Percentiles rank a stretch among this genome's conserved stretches.
Evolutionary conservation across 2,888 invertebrate species (phyloP).

Genomic region (Meloe dianella): DNA sequence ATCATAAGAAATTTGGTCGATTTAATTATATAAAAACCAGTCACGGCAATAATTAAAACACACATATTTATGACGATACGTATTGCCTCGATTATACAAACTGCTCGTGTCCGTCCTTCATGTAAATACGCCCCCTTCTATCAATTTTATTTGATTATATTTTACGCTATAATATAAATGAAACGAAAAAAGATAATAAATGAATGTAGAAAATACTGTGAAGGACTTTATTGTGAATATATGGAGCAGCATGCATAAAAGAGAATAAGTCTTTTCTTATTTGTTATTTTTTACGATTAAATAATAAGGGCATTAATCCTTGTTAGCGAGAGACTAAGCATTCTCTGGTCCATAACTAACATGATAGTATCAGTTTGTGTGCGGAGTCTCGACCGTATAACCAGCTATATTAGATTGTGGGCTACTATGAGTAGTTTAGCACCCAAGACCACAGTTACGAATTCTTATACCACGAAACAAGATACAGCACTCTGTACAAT

Average conservation of each 20-base stretch:
- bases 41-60: constrained; percentile 4
- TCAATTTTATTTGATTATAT: background rate
- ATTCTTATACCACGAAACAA: constrained; percentile 36
- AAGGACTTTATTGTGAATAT: background rate
- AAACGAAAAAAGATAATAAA: background rate
- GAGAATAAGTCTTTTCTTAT: constrained; percentile 32
- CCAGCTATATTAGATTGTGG: constrained; percentile 39
- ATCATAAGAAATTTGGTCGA: constrained; percentile 21
- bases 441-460: constrained; percentile 47
- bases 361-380: constrained; percentile 52
- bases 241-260: constrained; percentile 13
- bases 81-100: constrained; percentile 1
- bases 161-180: background rate
- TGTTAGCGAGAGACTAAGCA: constrained; percentile 54
- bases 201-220: background rate
- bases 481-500: constrained; percentile 25
- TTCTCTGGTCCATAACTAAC: constrained; percentile 58
- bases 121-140: background rate
- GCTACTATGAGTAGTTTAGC: constrained; percentile 30
- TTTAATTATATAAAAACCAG: background rate
- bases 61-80: background rate
- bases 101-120: background rate
- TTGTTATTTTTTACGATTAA: constrained; percentile 45
- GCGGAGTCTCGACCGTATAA: constrained; percentile 36
- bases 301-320: constrained; percentile 58